A percentile compares a stretch with the other conserved stretches of the same genome.
Conservation (phyloP, 2,113 vertebrate genomes). For the Crotalus horridus region DNA sequence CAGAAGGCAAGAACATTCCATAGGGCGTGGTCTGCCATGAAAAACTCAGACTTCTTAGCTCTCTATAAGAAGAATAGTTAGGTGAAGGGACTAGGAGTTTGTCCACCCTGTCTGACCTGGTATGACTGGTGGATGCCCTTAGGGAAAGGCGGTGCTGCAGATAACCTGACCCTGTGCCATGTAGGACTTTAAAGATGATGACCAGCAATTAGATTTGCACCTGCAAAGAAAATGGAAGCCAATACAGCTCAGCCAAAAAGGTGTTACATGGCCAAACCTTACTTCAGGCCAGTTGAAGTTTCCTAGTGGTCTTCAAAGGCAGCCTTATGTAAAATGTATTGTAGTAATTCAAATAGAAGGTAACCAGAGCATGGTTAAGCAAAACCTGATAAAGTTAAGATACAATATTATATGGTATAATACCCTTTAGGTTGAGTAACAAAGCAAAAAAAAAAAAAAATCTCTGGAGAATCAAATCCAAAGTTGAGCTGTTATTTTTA, state of each 20-base stretch:
- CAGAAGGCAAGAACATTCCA: neutral
- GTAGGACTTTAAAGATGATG: neutral
- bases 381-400: neutral
- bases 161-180: neutral
- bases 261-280: neutral
- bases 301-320: neutral
- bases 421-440: neutral
- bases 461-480: slow-evolving; percentile 5
- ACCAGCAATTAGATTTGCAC: neutral
- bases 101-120: neutral
- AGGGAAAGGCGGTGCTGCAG: neutral
- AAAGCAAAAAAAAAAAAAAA: neutral
- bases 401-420: neutral
- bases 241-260: neutral
- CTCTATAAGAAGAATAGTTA: neutral
- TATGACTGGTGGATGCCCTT: neutral
- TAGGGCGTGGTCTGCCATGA: neutral
- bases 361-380: neutral
- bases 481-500: neutral
- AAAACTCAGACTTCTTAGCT: neutral
- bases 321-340: neutral
- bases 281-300: neutral
- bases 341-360: neutral
- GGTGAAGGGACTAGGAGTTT: neutral
- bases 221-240: neutral